Evolutionary conservation across 2,113 vertebrate genomes (phyloP), one percentile per base, ranked within the genome.

Genomic region (Syngnathus floridae): DNA sequence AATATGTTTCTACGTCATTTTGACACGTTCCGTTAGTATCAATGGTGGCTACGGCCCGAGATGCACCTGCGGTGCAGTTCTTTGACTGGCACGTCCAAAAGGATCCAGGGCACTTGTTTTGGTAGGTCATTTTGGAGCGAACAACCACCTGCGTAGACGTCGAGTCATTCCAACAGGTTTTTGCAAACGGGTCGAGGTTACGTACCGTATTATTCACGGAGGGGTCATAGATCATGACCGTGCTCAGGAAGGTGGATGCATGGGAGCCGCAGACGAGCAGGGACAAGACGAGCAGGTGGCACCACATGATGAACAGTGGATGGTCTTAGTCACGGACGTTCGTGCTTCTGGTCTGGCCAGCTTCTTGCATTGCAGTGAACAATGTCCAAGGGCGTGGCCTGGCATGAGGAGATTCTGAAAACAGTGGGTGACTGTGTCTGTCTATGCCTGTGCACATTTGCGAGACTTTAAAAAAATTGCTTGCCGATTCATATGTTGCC

Each of bases 221-320:
- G 0, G 68, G 70, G 36, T 73, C 45, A 26, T 66, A 85, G 10
- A 67, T 82, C 62, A 79, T 63, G 19, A 75, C 62, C 0, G 65
- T 69, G 0, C 80, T 74, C 4, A 13, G 55, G 4, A 72, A 83
- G 4, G 70, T 49, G 22, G 5, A 0, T 0, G 64, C 65, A 5
- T 35, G 63, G 4, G 40, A 5, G 45, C 52, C 7, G 68, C 37
- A 16, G 51, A 63, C 37, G 12, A 75, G 58, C 22, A 78, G 62
- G 43, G 75, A 31, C 62, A 82, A 38, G 45, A 77, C 26, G 60
- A 73, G 52, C 37, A 56, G 41, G n/a, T 12, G 13, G 11, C 45
- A 19, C 7, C 4, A 37, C 75, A 80, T 82, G 0, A 5, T 72
- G 60, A 11, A n/a, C 21, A 12, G 4, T 36, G 26, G 26, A 43